A percentile compares a stretch with the other conserved stretches of the same genome.
phyloP scores from a whole-genome alignment of 2,888 invertebrate genomes.

The Macaria notata region DNA sequence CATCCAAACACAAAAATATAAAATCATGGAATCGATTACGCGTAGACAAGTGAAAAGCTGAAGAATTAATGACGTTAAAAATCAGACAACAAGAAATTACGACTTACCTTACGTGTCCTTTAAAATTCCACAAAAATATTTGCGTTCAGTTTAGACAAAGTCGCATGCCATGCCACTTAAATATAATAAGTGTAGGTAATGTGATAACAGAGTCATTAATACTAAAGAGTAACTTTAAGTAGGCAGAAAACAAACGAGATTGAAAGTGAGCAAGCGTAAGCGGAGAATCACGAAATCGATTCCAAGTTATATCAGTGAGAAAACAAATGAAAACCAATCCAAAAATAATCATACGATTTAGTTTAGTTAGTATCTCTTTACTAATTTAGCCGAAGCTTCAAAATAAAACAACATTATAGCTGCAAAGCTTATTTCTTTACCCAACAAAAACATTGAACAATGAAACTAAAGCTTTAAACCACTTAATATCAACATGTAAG shows the following conservation, averaged over 20 bases:
- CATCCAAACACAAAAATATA: conserved; percentile 48
- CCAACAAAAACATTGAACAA: conserved; percentile 20
- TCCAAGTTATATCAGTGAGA: conserved; percentile 57
- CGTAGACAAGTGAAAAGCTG: conserved; percentile 38
- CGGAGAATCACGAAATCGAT: conserved; percentile 71
- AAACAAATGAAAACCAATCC: conserved; percentile 33
- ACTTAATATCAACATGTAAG: conserved; percentile 41
- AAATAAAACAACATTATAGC: conserved; percentile 11
- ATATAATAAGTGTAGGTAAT: conserved; percentile 24
- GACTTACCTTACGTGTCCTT: conserved; percentile 67
- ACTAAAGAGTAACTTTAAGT: neutral
- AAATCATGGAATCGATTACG: conserved; percentile 77
- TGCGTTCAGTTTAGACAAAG: conserved; percentile 37
- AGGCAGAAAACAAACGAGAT: conserved; percentile 35
- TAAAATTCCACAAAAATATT: conserved; percentile 33
- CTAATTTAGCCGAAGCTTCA: too few relatives aligned
- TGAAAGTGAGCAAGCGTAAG: conserved; percentile 42
- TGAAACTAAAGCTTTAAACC: conserved; percentile 41
- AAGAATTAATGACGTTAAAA: conserved; percentile 36
- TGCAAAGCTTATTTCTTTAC: conserved; percentile 28
- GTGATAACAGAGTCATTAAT: neutral
- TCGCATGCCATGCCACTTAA: conserved; percentile 65
- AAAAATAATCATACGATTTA: conserved; percentile 25
- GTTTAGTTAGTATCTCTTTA: too few relatives aligned
- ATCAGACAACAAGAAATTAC: conserved; percentile 39